A percentile compares a stretch with the other conserved stretches of the same genome.
phyloP scores from a whole-genome alignment of 1,140 invertebrate genomes.

The Zaprionus ornatus region DNA sequence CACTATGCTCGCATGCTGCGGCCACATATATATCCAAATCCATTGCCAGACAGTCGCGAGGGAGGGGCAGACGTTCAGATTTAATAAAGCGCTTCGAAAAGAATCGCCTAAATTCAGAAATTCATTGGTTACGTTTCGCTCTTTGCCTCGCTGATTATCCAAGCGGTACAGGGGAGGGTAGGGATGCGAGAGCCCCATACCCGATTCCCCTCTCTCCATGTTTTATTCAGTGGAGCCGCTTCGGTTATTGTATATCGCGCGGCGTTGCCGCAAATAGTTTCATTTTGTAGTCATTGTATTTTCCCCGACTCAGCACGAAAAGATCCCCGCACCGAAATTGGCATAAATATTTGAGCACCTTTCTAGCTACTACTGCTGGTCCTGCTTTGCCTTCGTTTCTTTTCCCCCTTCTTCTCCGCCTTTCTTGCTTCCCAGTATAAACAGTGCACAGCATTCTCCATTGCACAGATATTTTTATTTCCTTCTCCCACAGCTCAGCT shows the following conservation, averaged over 20 bases:
- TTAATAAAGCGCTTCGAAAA: constrained; percentile 39
- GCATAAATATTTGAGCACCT: constrained; percentile 56
- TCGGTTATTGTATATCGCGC: constrained; percentile 50
- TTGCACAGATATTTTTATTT: constrained; percentile 21
- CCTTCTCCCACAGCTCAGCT: background rate
- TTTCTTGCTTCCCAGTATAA: background rate
- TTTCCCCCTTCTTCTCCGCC: no score
- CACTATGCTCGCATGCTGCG: constrained; percentile 17
- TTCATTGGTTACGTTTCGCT: constrained; percentile 37
- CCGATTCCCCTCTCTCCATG: background rate
- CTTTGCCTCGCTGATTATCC: constrained; percentile 37
- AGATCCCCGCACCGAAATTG: constrained; percentile 37
- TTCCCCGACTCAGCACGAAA: constrained; percentile 42
- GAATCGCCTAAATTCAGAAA: constrained; percentile 52
- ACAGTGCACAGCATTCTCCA: background rate
- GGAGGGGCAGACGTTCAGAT: constrained; percentile 16
- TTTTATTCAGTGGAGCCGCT: constrained; percentile 49
- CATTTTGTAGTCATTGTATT: constrained; percentile 59
- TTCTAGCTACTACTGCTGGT: constrained; percentile 9
- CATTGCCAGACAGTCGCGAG: background rate
- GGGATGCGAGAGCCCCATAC: background rate
- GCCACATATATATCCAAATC: constrained; percentile 14
- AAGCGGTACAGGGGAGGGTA: background rate
- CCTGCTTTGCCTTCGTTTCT: background rate
- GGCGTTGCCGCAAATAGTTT: constrained; percentile 52